Evolutionary conservation across 2,797 vertebrate genomes (phyloP).

Genomic region (Hypotaenidia okinawae): DNA sequence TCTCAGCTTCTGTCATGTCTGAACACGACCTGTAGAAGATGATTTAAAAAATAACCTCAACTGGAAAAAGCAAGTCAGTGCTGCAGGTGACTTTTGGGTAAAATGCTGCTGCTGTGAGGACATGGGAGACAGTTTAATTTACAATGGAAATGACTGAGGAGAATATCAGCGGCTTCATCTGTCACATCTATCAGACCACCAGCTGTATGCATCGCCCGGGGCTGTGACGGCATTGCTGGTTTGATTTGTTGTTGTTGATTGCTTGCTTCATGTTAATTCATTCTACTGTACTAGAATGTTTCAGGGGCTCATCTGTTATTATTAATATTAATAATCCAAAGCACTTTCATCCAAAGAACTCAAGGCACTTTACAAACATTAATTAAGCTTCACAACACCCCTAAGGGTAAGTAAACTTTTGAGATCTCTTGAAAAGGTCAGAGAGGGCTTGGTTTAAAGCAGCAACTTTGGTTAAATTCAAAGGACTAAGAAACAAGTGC

Average conservation of each 20-base stretch:
- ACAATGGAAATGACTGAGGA: slow-evolving; percentile 5
- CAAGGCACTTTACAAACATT: slow-evolving; percentile 33
- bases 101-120: neutral
- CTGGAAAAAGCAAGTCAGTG: neutral
- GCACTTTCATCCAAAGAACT: neutral
- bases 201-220: slow-evolving; percentile 1
- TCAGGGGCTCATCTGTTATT: slow-evolving; percentile 48
- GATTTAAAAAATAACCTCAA: neutral
- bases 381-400: slow-evolving; percentile 48
- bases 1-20: neutral
- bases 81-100: slow-evolving; percentile 1
- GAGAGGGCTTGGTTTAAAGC: neutral
- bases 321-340: slow-evolving; percentile 53
- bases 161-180: neutral
- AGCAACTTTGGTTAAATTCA: neutral
- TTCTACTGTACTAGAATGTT: neutral
- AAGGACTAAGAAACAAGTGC: neutral
- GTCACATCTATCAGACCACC: slow-evolving; percentile 56
- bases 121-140: neutral
- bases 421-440: slow-evolving; percentile 57
- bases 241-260: slow-evolving; percentile 20
- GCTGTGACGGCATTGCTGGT: neutral
- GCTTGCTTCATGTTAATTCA: slow-evolving; percentile 40
- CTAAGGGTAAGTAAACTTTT: slow-evolving; percentile 1
- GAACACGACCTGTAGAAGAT: rapidly evolving